Base-by-base conservation (phyloP, 2,888 invertebrate genomes). In the Entomobrya multifasciata region DNA sequence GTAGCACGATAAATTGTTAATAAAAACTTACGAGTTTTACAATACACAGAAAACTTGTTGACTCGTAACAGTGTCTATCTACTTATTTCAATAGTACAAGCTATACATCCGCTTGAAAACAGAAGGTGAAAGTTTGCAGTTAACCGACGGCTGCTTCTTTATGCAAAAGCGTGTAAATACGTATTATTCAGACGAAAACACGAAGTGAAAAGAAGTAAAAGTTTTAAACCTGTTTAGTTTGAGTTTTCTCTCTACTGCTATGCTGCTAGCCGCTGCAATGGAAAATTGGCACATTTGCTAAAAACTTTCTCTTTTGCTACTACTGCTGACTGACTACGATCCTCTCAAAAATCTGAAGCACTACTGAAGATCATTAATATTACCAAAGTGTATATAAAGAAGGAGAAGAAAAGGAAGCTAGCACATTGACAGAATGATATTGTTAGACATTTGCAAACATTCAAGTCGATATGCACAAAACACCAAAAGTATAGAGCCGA, bases 301-400 rank as follows among this genome's bases (percentile, higher is more conserved):
- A 30, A 30, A 8, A 25, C 70, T 22, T 70, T 49, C 70, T 41
- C 67, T 13, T 44, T 27, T 13, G n/a, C 13, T 6, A 13, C 62
- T 41, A 8, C 67, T 41, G 44, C 22, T 17, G 67, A 55, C 22
- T 17, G 67, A 76, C 76, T 30, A 36, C 76, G 30, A 57, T 60
- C 60, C 60, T 82, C 72, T 74, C 81, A 76, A 83, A n/a, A n/a
- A 83, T 76, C 83, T 83, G 83, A 65, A 76, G 83, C 62, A 83
- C 76, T 76, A 83, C 83, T 83, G 83, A 65, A 76, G 52, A 47
- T 74, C 65, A 83, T 83, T 83, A 83, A 83, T 83, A 83, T 83
- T 76, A 62, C 36, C 55, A 65, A 65, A 83, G 83, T 83, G 74
- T 65, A 83, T 82, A 82, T 57, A 82, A 62, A 62, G 36, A 30